Evolutionary conservation across 2,797 vertebrate species (phyloP).

Genomic region (Syncerus caffer): DNA sequence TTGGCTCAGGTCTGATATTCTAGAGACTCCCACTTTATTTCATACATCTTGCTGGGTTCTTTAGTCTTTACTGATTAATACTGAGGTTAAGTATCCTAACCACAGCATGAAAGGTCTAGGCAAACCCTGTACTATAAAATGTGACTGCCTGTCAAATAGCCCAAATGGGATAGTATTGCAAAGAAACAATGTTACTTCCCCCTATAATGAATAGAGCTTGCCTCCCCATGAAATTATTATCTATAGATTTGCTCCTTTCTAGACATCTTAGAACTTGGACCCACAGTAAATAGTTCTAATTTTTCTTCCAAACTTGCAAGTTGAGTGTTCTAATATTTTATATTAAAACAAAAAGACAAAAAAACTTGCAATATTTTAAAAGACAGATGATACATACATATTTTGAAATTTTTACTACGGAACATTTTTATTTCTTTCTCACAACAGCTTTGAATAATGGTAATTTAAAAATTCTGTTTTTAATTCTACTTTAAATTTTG

Average conservation of each 20-base stretch:
- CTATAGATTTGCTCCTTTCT: slow-evolving; percentile 58
- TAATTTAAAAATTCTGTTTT: background rate
- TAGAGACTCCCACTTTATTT: background rate
- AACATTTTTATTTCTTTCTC: slow-evolving; percentile 28
- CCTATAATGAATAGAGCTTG: slow-evolving; percentile 48
- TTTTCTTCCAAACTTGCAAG: background rate
- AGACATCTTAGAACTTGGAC: background rate
- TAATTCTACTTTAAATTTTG: background rate
- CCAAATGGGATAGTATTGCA: slow-evolving; percentile 7
- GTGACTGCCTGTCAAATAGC: background rate
- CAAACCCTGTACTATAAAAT: background rate
- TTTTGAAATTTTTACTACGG: background rate
- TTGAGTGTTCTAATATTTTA: background rate
- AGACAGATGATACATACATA: background rate
- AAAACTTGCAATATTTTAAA: background rate
- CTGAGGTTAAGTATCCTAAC: background rate
- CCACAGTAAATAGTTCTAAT: background rate
- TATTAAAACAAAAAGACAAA: background rate
- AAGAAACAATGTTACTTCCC: slow-evolving; percentile 56
- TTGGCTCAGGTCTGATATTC: background rate
- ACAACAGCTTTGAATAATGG: slow-evolving; percentile 31
- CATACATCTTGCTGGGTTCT: background rate
- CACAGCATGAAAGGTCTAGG: slow-evolving; percentile 10
- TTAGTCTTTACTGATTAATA: background rate
- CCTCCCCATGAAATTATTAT: slow-evolving; percentile 58